These are phyloP conservation scores for Antitype chi DNA, from an alignment of 2,888 invertebrate species.

Conservation along the genomic window DNA sequence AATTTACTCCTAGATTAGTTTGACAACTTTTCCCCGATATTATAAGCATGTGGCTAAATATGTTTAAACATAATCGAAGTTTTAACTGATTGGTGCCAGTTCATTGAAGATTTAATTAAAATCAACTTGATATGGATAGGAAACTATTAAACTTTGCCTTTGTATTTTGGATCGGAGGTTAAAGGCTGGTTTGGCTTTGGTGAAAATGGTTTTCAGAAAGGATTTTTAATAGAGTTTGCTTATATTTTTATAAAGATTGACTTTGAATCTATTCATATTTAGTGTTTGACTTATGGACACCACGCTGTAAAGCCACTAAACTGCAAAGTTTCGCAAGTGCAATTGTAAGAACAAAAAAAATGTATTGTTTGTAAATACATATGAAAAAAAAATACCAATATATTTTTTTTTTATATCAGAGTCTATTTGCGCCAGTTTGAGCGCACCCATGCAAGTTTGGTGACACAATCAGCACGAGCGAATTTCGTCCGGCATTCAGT, in stretches of 20 bases:
- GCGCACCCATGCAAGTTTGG: too few relatives aligned
- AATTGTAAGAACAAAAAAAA: too few relatives aligned
- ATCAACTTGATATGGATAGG: slow-evolving; percentile 27
- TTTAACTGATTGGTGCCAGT: slow-evolving; percentile 51
- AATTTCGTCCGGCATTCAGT: too few relatives aligned
- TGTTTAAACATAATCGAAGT: slow-evolving; percentile 49
- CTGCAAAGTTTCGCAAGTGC: too few relatives aligned
- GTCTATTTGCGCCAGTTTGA: too few relatives aligned
- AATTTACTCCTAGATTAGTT: slow-evolving; percentile 10
- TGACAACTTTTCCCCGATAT: background rate
- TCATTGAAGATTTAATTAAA: slow-evolving; percentile 48
- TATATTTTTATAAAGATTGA: background rate
- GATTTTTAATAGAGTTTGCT: background rate
- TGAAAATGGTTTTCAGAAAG: background rate
- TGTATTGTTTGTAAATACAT: too few relatives aligned
- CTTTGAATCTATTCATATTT: background rate
- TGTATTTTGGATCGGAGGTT: slow-evolving; percentile 23
- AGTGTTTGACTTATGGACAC: too few relatives aligned
- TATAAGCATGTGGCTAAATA: slow-evolving; percentile 20
- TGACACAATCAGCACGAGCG: too few relatives aligned
- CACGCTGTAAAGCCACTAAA: too few relatives aligned
- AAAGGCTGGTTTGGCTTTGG: background rate
- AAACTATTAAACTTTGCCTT: slow-evolving; percentile 57
- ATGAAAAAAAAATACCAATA: too few relatives aligned
- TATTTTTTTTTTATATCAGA: too few relatives aligned